These are phyloP conservation scores for Epinotia bilunana DNA, from an alignment of 2,888 invertebrate genomes.

Conservation along the genomic window DNA sequence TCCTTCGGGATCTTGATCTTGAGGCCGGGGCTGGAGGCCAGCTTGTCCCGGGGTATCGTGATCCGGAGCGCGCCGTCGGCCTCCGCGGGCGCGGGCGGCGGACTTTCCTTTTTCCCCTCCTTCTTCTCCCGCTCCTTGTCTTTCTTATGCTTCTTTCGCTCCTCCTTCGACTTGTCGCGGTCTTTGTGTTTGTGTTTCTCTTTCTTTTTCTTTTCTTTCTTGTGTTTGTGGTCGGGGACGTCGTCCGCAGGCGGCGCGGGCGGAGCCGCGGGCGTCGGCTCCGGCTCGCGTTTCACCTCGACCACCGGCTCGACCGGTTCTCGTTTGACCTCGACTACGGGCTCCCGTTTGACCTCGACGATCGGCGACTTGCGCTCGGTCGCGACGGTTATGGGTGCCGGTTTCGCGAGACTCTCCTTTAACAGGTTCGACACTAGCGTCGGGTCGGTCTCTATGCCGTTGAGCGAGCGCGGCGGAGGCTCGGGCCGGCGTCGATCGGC, in stretches of 20 bases:
- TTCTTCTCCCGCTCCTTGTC: constrained; percentile 76
- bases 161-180: constrained; percentile 88
- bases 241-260: constrained; percentile 53
- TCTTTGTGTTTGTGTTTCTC: constrained; percentile 92
- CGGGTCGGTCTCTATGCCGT: constrained; percentile 89
- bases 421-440: constrained; percentile 88
- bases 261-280: constrained; percentile 51
- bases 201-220: constrained; percentile 90
- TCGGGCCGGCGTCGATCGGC: constrained; percentile 74
- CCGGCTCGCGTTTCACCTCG: constrained; percentile 42
- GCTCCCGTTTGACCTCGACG: constrained; percentile 52
- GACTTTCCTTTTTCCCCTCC: constrained; percentile 66
- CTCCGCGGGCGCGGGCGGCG: constrained; percentile 52
- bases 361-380: constrained; percentile 70
- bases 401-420: constrained; percentile 86
- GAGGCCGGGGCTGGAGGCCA: constrained; percentile 81
- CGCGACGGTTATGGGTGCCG: constrained; percentile 74
- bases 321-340: constrained; percentile 38
- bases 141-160: constrained; percentile 89
- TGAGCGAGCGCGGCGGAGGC: constrained; percentile 68
- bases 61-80: constrained; percentile 69
- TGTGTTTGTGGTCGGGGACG: constrained; percentile 72
- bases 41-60: constrained; percentile 77
- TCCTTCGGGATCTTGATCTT: constrained; percentile 94
- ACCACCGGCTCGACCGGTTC: constrained; percentile 15